phyloP scores from a whole-genome alignment of 2,797 vertebrate species.

The Aratinga solstitialis region DNA sequence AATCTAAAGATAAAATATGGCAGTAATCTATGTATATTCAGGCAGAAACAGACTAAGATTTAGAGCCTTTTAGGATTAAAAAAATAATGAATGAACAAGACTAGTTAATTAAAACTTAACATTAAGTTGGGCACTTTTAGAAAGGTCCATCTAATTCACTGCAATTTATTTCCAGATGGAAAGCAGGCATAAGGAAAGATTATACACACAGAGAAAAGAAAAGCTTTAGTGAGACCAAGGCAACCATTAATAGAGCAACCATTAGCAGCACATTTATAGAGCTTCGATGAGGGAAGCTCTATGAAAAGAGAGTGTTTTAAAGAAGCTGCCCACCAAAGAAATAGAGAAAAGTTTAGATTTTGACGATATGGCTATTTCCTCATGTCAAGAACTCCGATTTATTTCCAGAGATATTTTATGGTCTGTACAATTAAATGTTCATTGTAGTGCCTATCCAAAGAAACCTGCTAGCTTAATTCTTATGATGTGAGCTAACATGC shows the following conservation, averaged over 20 bases:
- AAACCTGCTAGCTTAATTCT: not conserved
- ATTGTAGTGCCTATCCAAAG: not conserved
- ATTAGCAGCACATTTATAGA: not conserved
- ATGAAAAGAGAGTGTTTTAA: not conserved
- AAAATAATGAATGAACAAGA: slow-evolving; percentile 36
- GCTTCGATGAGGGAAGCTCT: not conserved
- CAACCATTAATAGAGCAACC: not conserved
- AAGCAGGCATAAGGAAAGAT: not conserved
- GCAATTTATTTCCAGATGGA: slow-evolving; percentile 9
- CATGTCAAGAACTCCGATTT: not conserved
- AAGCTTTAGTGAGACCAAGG: not conserved
- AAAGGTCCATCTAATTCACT: slow-evolving; percentile 19
- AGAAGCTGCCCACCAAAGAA: not conserved
- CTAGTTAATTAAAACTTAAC: slow-evolving; percentile 46
- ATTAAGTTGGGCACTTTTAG: slow-evolving; percentile 27
- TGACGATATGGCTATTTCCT: not conserved
- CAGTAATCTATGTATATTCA: slow-evolving; percentile 15
- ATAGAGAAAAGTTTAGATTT: not conserved
- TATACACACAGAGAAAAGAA: not conserved
- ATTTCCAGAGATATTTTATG: not conserved
- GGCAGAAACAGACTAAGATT: slow-evolving; percentile 28
- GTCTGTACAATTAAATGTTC: not conserved
- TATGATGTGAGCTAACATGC: not conserved
- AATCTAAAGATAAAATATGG: slow-evolving; percentile 18
- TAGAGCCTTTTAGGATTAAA: slow-evolving; percentile 13